These are phyloP conservation scores for Epinephelus lanceolatus DNA, from an alignment of 2,113 vertebrate genomes.

Conservation along the genomic window DNA sequence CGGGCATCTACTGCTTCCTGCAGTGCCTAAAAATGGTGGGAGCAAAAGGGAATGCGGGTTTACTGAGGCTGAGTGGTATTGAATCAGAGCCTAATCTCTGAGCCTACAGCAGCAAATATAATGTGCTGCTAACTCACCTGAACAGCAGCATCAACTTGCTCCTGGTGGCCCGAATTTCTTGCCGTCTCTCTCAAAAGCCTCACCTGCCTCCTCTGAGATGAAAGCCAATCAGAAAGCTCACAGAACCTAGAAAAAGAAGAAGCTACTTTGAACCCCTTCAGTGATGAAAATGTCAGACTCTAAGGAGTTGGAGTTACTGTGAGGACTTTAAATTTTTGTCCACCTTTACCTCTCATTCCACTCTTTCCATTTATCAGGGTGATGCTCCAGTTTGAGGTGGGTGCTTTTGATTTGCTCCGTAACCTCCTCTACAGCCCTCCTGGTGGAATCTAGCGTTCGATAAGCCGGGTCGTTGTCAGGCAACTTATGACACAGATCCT, in stretches of 20 bases:
- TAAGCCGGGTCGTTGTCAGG: constrained; percentile 89
- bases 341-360: constrained; percentile 88
- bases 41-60: not conserved
- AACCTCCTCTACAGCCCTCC: constrained; percentile 85
- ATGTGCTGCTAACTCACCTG: constrained; percentile 83
- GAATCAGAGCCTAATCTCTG: constrained; percentile 14
- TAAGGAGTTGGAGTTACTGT: not conserved
- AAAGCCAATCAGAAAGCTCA: constrained; percentile 90
- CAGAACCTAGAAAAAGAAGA: constrained; percentile 83
- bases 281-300: constrained; percentile 4
- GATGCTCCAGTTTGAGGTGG: constrained; percentile 85
- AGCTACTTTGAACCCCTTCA: not conserved
- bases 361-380: constrained; percentile 92
- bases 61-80: not conserved
- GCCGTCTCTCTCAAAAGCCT: constrained; percentile 82
- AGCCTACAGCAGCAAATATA: not conserved
- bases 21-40: constrained; percentile 80
- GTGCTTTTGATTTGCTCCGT: constrained; percentile 84
- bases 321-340: not conserved
- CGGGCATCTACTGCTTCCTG: constrained; percentile 82
- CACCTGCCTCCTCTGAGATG: constrained; percentile 85
- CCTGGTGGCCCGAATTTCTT: constrained; percentile 80
- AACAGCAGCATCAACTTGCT: constrained; percentile 80
- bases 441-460: constrained; percentile 80
- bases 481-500: constrained; percentile 92